These are phyloP conservation scores for Diorhabda carinulata DNA, from an alignment of 1,140 invertebrate genomes.

Conservation along the genomic window DNA sequence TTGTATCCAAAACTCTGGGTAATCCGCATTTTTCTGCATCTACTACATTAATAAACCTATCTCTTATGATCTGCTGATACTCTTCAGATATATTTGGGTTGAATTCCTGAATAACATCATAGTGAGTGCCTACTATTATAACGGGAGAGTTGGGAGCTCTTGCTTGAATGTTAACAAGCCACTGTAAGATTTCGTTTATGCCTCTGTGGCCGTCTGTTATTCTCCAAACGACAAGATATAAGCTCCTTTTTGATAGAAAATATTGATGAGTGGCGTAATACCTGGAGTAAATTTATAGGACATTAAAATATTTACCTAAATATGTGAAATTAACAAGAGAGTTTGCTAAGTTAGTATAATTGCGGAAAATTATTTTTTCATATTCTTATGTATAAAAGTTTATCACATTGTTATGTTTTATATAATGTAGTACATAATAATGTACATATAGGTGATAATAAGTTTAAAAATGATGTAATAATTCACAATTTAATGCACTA, in stretches of 20 bases:
- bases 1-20: slow-evolving; percentile 87
- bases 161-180: slow-evolving; percentile 93
- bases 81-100: slow-evolving; percentile 74
- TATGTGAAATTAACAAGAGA: neutral
- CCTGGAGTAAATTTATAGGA: slow-evolving; percentile 40
- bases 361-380: too few relatives aligned
- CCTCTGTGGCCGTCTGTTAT: slow-evolving; percentile 90
- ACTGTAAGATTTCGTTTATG: slow-evolving; percentile 85
- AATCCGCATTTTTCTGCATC: slow-evolving; percentile 95
- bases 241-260: slow-evolving; percentile 90
- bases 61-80: slow-evolving; percentile 83
- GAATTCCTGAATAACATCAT: slow-evolving; percentile 78
- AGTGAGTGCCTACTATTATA: slow-evolving; percentile 92
- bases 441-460: too few relatives aligned
- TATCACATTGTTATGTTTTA: too few relatives aligned
- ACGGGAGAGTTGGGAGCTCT: slow-evolving; percentile 91
- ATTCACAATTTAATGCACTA: too few relatives aligned
- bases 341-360: neutral
- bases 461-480: too few relatives aligned
- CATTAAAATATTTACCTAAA: neutral
- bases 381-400: too few relatives aligned
- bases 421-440: too few relatives aligned
- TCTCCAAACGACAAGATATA: slow-evolving; percentile 95
- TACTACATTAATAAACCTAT: slow-evolving; percentile 86
- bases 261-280: slow-evolving; percentile 99